Evolutionary conservation across 35 echinoderm and acorn worm species (phyloP).

Genomic region (Heliocidaris erythrogramma): DNA sequence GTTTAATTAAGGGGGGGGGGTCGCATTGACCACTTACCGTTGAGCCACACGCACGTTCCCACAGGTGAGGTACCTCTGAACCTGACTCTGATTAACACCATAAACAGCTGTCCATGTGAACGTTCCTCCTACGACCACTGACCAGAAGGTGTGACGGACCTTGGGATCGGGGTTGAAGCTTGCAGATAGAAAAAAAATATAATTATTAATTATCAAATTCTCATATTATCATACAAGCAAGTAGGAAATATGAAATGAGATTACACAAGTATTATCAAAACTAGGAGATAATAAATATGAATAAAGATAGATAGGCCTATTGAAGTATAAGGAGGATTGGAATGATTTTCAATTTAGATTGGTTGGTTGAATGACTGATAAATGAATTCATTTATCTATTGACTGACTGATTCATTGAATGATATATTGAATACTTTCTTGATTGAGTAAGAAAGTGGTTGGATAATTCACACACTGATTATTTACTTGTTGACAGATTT

Average conservation of each 20-base stretch:
- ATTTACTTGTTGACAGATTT: too few species aligned
- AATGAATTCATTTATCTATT: neutral
- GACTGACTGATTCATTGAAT: neutral
- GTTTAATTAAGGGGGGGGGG: neutral
- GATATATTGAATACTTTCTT: too few species aligned
- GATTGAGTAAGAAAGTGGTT: too few species aligned
- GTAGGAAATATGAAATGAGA: too few species aligned
- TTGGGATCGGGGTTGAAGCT: slow-evolving; percentile 79
- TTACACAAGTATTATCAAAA: too few species aligned
- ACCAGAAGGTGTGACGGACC: slow-evolving; percentile 91
- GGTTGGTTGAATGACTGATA: neutral
- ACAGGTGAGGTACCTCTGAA: slow-evolving; percentile 92
- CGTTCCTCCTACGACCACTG: slow-evolving; percentile 63
- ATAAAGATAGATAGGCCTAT: too few species aligned
- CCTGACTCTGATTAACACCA: slow-evolving; percentile 90
- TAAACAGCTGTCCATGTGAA: slow-evolving; percentile 91
- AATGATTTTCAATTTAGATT: neutral
- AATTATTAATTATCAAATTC: neutral
- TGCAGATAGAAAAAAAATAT: neutral
- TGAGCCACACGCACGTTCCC: slow-evolving; percentile 62
- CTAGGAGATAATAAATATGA: too few species aligned
- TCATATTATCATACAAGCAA: neutral
- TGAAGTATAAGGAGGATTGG: too few species aligned
- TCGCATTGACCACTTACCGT: slow-evolving; percentile 51
- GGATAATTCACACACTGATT: neutral